A percentile compares a stretch with the other conserved stretches of the same genome.
These are phyloP conservation scores for Pterostichus niger DNA, from an alignment of 2,888 invertebrate genomes.

Conservation along the genomic window DNA sequence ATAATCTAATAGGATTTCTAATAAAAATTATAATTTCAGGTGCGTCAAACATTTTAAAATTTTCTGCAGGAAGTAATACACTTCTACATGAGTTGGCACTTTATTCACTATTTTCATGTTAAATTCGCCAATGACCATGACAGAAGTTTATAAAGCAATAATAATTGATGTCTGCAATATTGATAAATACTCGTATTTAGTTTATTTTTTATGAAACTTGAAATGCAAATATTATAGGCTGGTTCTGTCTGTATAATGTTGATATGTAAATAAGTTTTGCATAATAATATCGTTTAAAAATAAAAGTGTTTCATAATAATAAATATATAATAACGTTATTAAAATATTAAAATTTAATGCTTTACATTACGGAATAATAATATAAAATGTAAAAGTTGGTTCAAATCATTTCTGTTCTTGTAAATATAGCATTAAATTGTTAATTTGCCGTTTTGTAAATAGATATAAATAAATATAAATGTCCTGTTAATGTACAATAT, in stretches of 20 bases:
- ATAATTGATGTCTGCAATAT: not conserved
- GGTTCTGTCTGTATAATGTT: not conserved
- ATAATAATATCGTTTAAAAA: slow-evolving; percentile 25
- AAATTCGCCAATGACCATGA: no score
- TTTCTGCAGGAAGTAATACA: no score
- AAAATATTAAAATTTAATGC: slow-evolving; percentile 24
- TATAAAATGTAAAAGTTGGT: not conserved
- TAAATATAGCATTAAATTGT: slow-evolving; percentile 22
- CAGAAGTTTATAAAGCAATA: not conserved
- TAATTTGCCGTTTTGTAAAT: not conserved
- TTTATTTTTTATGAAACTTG: slow-evolving; percentile 4
- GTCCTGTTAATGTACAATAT: slow-evolving; percentile 9
- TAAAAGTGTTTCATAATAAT: not conserved
- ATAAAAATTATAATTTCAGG: no score
- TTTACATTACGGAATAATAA: not conserved
- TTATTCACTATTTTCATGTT: no score
- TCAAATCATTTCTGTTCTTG: not conserved
- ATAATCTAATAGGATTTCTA: no score
- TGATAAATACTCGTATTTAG: no score
- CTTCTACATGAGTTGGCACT: no score
- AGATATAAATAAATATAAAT: slow-evolving; percentile 11
- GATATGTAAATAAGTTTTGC: slow-evolving; percentile 11
- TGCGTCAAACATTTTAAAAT: no score
- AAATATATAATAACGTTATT: slow-evolving; percentile 24
- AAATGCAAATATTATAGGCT: not conserved